Evolutionary conservation across 2,888 invertebrate species (phyloP).

Genomic region (Steinernema carpocapsae): DNA sequence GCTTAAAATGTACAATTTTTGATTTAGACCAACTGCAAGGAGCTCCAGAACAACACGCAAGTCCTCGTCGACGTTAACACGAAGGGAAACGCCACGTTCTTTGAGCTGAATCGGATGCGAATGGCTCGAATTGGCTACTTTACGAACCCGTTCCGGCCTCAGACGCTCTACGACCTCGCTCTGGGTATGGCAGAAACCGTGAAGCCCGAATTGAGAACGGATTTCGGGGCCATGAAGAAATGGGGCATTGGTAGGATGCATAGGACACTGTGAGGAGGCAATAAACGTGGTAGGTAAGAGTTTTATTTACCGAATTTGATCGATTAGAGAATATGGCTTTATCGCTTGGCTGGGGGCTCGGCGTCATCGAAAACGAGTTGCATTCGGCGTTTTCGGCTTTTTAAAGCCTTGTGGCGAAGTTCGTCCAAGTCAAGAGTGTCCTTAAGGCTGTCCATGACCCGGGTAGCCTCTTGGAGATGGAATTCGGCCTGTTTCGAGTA

Average conservation of each 20-base stretch:
- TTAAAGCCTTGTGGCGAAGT: too few species aligned
- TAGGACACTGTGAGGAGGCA: too few species aligned
- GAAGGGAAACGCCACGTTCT: constrained; percentile 21
- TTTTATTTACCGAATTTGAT: too few species aligned
- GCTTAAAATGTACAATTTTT: neutral
- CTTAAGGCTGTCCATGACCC: too few species aligned
- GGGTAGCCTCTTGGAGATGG: too few species aligned
- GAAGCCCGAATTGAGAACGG: neutral
- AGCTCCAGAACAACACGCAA: neutral
- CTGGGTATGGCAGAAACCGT: neutral
- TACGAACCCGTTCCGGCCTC: neutral
- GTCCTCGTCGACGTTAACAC: constrained; percentile 1
- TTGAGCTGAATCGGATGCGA: neutral
- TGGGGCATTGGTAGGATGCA: neutral
- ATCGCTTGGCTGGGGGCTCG: too few species aligned
- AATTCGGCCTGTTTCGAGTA: too few species aligned
- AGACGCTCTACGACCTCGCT: neutral
- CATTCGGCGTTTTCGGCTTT: too few species aligned
- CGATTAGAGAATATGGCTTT: too few species aligned
- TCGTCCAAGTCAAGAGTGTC: too few species aligned
- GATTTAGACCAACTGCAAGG: neutral
- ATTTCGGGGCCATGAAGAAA: neutral
- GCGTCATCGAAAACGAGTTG: too few species aligned
- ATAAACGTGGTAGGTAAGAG: too few species aligned
- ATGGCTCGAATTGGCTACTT: neutral